phyloP scores from a whole-genome alignment of 2,888 invertebrate species.

The Aspidapion aeneum region DNA sequence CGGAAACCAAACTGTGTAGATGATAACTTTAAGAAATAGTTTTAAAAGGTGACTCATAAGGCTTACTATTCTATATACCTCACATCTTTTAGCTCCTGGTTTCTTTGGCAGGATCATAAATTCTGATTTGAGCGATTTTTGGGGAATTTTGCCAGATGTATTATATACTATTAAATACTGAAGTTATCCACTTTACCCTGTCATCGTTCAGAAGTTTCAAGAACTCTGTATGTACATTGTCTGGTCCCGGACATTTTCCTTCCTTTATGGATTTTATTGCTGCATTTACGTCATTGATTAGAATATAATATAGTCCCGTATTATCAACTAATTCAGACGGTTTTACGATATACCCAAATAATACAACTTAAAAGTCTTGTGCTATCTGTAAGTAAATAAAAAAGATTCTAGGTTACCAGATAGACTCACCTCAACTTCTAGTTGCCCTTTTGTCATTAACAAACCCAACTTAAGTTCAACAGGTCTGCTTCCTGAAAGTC shows the following conservation, averaged over 20 bases:
- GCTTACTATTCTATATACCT: slow-evolving; percentile 17
- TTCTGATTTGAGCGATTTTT: slow-evolving; percentile 18
- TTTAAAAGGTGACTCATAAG: slow-evolving; percentile 21
- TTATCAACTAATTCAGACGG: no score
- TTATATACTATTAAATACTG: not conserved
- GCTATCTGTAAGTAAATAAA: no score
- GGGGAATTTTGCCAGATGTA: slow-evolving; percentile 7
- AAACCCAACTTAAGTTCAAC: slow-evolving; percentile 87
- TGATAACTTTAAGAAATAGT: slow-evolving; percentile 10
- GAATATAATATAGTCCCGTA: no score
- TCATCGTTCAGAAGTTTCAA: not conserved
- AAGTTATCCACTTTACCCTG: not conserved
- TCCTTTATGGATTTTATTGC: not conserved
- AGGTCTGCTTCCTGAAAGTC: slow-evolving; percentile 62
- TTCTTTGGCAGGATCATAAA: slow-evolving; percentile 19
- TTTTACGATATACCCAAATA: no score
- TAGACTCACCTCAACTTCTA: slow-evolving; percentile 69
- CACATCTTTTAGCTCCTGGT: slow-evolving; percentile 17
- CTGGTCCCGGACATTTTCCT: not conserved
- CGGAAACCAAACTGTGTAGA: no score
- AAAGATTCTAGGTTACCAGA: no score
- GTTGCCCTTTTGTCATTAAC: slow-evolving; percentile 85
- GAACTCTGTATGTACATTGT: not conserved
- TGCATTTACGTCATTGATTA: not conserved
- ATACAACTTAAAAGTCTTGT: no score